phyloP scores from a whole-genome alignment of 2,888 invertebrate species.

The Tachina fera region DNA sequence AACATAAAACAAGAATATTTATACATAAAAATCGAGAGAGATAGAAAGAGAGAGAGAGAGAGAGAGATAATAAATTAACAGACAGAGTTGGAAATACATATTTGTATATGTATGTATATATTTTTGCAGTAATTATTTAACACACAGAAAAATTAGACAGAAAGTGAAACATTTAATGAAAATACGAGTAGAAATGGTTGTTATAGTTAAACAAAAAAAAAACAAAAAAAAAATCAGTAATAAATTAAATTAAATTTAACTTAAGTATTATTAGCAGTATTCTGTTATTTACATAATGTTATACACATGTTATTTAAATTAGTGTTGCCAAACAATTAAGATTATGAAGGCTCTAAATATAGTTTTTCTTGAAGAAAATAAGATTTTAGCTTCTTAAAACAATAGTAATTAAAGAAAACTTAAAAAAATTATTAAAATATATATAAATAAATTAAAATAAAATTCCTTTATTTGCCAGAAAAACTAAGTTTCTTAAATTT shows the following conservation, averaged over 20 bases:
- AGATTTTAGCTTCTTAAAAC: too few species aligned
- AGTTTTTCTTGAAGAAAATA: too few species aligned
- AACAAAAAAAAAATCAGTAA: not conserved
- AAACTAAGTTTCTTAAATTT: too few species aligned
- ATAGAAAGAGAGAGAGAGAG: slow-evolving; percentile 1
- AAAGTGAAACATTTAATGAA: slow-evolving; percentile 12
- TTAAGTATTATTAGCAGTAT: slow-evolving; percentile 19
- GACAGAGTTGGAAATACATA: slow-evolving; percentile 72
- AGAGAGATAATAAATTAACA: slow-evolving; percentile 37
- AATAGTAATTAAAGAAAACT: too few species aligned
- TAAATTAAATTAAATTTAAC: not conserved
- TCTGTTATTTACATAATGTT: not conserved
- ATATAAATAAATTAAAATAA: too few species aligned
- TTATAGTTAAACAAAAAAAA: not conserved
- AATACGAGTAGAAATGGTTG: not conserved
- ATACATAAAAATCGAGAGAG: slow-evolving; percentile 12
- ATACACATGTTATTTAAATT: not conserved
- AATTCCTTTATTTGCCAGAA: too few species aligned
- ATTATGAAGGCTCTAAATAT: not conserved
- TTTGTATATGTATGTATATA: not conserved
- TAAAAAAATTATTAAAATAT: too few species aligned
- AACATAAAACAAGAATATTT: slow-evolving; percentile 39
- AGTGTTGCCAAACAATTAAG: slow-evolving; percentile 52
- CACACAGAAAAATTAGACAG: slow-evolving; percentile 32
- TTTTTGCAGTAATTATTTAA: slow-evolving; percentile 20